Evolutionary conservation across 2,113 vertebrate genomes (phyloP), one percentile per base, ranked within the genome.

Genomic region (Psephotus haematonotus): DNA sequence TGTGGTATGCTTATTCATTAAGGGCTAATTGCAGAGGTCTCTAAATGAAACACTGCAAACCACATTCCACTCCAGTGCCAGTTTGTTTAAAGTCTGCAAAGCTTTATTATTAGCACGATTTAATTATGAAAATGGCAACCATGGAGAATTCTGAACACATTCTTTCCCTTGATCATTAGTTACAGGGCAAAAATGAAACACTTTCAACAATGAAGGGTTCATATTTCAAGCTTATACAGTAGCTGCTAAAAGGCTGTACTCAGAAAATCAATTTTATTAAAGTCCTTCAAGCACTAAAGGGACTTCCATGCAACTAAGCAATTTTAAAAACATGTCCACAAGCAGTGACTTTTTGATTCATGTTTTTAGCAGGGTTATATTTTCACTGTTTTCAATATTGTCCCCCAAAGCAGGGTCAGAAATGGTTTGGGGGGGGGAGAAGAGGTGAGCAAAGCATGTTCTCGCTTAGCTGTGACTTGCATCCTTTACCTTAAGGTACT

Each of bases 221-320:
- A 99, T 99, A 99, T 99, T 99, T 99, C 99, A 99, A 98, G 98
- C 98, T 98, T 98, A 99, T 99, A 98, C 97, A 97, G 97, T 98
- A 99, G 98, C 99, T 99, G 99, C 99, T 99, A 99, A 99, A 99
- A 99, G 99, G 98, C 98, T 99, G 98, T 98, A 98, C 98, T 99
- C 98, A 98, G 98, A 99, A 99, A 99, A 99, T 99, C 99, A 99
- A 99, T 99, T 99, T 99, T 99, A 99, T 99, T 98, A 99, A 99
- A 99, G 98, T 99, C 99, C 98, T 98, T 98, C 98, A 97, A 99
- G 98, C 98, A 99, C 99, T 99, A 99, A 99, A 99, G 99, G 98
- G 99, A 99, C 98, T 98, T 98, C 98, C 98, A 98, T 98, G 99
- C 99, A 99, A 98, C 99, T 98, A 99, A 99, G 99, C 99, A 99